phyloP scores from a whole-genome alignment of 1,140 invertebrate species.

The Drosophila pectinifera region DNA sequence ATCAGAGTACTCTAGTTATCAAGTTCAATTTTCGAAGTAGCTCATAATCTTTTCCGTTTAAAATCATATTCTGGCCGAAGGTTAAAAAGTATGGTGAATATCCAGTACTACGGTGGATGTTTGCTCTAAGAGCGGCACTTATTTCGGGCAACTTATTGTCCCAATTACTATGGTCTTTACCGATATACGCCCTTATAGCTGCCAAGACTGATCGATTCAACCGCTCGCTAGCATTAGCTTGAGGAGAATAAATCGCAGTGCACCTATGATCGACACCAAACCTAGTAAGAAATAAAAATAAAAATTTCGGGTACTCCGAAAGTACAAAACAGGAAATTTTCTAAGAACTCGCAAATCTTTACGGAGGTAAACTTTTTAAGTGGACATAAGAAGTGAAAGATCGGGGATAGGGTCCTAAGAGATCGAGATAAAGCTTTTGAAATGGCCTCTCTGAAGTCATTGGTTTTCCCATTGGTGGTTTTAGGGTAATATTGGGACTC shows the following conservation, averaged over 20 bases:
- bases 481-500: no score
- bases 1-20: no score
- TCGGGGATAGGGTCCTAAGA: slow-evolving; percentile 30
- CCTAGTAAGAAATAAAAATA: no score
- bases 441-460: slow-evolving; percentile 21
- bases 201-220: slow-evolving; percentile 14
- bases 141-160: slow-evolving; percentile 18
- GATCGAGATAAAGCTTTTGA: slow-evolving; percentile 26
- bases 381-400: no score
- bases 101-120: not conserved
- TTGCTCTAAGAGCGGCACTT: slow-evolving; percentile 1
- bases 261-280: slow-evolving; percentile 15
- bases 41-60: no score
- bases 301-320: slow-evolving; percentile 7
- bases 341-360: slow-evolving; percentile 2
- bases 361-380: not conserved
- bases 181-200: slow-evolving; percentile 14
- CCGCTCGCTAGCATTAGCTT: slow-evolving; percentile 23
- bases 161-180: slow-evolving; percentile 13
- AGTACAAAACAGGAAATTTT: not conserved
- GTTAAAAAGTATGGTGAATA: no score
- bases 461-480: slow-evolving; percentile 20
- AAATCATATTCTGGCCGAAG: no score
- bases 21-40: no score
- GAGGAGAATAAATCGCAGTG: not conserved